Evolutionary conservation across 35 echinoderm and acorn worm genomes (phyloP).

Genomic region (Stichopus chloronotus): DNA sequence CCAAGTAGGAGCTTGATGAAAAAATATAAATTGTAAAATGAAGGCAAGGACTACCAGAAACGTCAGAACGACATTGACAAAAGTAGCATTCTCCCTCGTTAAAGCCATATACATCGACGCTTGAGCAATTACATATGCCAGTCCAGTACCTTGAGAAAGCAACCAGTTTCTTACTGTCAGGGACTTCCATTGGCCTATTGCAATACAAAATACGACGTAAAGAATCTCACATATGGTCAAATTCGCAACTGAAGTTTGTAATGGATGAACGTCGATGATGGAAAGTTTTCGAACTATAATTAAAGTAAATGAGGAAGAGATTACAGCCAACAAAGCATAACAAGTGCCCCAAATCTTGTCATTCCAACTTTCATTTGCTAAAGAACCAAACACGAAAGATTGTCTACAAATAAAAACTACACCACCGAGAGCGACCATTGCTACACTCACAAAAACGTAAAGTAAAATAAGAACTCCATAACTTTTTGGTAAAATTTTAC

Average conservation of each 20-base stretch:
- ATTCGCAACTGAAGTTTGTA: neutral
- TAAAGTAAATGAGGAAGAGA: neutral
- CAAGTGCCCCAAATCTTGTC: neutral
- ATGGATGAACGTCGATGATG: neutral
- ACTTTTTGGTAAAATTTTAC: too few species aligned
- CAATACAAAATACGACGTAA: neutral
- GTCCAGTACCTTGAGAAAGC: neutral
- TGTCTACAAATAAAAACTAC: neutral
- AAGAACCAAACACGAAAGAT: neutral
- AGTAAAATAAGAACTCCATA: too few species aligned
- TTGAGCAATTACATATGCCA: neutral
- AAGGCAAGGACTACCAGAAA: neutral
- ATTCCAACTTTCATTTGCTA: neutral
- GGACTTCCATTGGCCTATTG: neutral
- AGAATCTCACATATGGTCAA: neutral
- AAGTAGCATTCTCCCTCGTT: neutral
- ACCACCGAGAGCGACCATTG: neutral
- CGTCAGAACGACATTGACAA: neutral
- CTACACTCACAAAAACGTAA: too few species aligned
- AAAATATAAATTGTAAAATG: neutral
- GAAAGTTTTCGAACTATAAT: slow-evolving; percentile 2
- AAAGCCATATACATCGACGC: neutral
- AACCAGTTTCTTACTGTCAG: neutral
- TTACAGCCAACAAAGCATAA: neutral
- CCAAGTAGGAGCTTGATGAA: neutral